phyloP scores from a whole-genome alignment of 2,797 vertebrate genomes.

The Lepus townsendii region DNA sequence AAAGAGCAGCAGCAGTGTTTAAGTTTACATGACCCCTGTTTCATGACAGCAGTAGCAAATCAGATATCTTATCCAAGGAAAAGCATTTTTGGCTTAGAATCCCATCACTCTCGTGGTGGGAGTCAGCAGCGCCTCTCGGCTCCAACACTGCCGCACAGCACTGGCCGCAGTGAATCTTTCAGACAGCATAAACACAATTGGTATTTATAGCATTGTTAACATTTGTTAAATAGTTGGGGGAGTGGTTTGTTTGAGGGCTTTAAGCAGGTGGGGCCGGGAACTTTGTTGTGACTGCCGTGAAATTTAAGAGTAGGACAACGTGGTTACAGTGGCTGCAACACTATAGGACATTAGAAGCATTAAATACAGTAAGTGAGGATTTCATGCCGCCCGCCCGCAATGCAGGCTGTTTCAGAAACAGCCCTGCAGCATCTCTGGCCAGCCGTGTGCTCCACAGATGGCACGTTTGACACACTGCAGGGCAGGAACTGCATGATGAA shows the following conservation, averaged over 20 bases:
- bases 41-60: constrained; percentile 89
- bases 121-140: constrained; percentile 88
- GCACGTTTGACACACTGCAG: constrained; percentile 79
- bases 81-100: constrained; percentile 89
- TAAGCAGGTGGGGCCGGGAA: constrained; percentile 83
- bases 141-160: constrained; percentile 83
- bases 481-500: constrained; percentile 77
- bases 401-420: constrained; percentile 75
- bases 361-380: constrained; percentile 72
- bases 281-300: constrained; percentile 82
- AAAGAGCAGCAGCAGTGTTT: constrained; percentile 86
- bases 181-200: constrained; percentile 88
- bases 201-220: constrained; percentile 91
- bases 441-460: constrained; percentile 86
- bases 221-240: constrained; percentile 88
- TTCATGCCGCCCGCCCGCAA: constrained; percentile 59
- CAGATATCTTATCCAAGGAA: constrained; percentile 89
- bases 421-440: constrained; percentile 78
- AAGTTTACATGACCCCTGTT: constrained; percentile 88
- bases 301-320: constrained; percentile 78
- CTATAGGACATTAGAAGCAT: constrained; percentile 78
- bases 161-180: constrained; percentile 89
- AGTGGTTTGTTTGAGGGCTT: constrained; percentile 79
- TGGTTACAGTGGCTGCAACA: constrained; percentile 65
- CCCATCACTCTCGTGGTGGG: constrained; percentile 86